A percentile compares a stretch with the other conserved stretches of the same genome.
Conservation (phyloP, 2,888 invertebrate species). For the Reticulitermes lucifugus region DNA sequence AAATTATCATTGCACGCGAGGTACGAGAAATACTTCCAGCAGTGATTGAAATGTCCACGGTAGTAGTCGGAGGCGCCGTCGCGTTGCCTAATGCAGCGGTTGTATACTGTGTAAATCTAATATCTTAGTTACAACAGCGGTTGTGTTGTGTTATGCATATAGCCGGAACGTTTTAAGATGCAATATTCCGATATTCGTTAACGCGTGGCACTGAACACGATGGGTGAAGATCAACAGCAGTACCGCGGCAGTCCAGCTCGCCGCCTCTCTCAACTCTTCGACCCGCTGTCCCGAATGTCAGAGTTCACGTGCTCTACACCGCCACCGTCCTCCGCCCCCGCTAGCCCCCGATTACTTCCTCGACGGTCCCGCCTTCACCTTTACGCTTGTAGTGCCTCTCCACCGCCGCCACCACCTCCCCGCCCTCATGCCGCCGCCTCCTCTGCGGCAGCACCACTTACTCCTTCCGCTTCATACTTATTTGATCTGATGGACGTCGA, state of each 20-base stretch:
- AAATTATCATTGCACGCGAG: too few relatives aligned
- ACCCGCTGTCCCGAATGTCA: slow-evolving; percentile 81
- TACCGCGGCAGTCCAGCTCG: slow-evolving; percentile 69
- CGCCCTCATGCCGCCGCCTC: slow-evolving; percentile 58
- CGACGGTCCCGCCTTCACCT: slow-evolving; percentile 63
- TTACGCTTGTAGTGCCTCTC: slow-evolving; percentile 62
- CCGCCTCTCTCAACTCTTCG: slow-evolving; percentile 85
- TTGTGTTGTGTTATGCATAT: background rate
- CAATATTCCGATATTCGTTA: background rate
- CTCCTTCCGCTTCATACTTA: slow-evolving; percentile 55
- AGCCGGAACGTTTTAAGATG: background rate
- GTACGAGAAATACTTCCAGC: background rate
- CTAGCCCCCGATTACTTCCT: slow-evolving; percentile 63
- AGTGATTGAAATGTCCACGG: background rate
- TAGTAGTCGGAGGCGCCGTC: background rate
- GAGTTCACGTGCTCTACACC: slow-evolving; percentile 71
- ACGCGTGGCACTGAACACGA: background rate
- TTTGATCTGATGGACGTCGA: slow-evolving; percentile 49
- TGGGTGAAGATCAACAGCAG: slow-evolving; percentile 43
- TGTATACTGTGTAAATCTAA: background rate
- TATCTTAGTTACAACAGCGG: background rate
- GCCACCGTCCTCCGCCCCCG: slow-evolving; percentile 55
- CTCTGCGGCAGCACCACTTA: slow-evolving; percentile 59
- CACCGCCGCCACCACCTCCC: slow-evolving; percentile 66
- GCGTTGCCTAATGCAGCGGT: background rate